These are phyloP conservation scores for Bathynomus jamesi DNA, from an alignment of 1,140 invertebrate genomes.

Conservation along the genomic window DNA sequence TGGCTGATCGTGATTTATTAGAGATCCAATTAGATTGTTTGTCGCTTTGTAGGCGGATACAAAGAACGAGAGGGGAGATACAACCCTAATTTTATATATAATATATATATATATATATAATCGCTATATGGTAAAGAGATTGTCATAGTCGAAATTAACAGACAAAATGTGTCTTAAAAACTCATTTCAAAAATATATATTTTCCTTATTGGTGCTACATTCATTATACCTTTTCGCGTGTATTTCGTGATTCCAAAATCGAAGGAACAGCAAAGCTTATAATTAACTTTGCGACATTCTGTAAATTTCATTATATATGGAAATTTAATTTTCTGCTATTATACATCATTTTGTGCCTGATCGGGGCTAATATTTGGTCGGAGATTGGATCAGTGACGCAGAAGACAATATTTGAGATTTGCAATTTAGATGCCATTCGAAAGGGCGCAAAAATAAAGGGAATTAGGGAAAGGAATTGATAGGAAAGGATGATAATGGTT, in stretches of 20 bases:
- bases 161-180: too few relatives aligned
- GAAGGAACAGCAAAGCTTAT: too few relatives aligned
- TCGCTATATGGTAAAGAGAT: too few relatives aligned
- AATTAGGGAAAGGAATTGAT: background rate
- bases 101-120: constrained; percentile 2
- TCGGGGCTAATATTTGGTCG: background rate
- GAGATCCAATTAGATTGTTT: background rate
- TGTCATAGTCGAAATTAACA: too few relatives aligned
- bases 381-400: background rate
- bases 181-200: too few relatives aligned
- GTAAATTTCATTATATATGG: background rate
- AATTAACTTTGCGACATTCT: too few relatives aligned
- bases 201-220: too few relatives aligned
- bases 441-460: constrained; percentile 10
- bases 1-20: background rate
- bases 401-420: constrained; percentile 14
- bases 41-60: background rate
- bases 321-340: background rate
- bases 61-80: background rate
- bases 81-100: background rate
- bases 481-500: background rate
- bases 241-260: too few relatives aligned
- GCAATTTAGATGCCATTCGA: constrained; percentile 27
- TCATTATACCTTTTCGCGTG: too few relatives aligned
- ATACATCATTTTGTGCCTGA: background rate